Conservation (phyloP, 2,888 invertebrate species). For the Erebia palarica region DNA sequence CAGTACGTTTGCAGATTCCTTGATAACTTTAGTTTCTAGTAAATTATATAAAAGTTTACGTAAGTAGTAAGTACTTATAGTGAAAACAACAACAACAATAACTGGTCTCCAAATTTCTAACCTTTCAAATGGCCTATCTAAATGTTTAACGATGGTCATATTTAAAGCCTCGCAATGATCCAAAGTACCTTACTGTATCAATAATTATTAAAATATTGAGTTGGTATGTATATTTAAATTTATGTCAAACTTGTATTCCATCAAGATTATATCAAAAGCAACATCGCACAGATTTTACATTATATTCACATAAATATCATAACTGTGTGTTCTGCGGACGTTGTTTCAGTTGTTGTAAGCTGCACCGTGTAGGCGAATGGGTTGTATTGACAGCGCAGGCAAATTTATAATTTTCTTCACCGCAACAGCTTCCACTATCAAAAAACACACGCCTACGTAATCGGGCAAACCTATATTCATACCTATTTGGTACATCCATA, state of each 20-base stretch:
- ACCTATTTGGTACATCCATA: constrained; percentile 1
- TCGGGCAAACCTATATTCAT: neutral
- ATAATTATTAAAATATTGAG: no score
- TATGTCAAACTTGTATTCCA: neutral
- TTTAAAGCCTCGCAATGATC: no score
- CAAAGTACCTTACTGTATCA: no score
- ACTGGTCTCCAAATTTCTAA: no score
- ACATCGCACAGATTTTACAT: constrained; percentile 26
- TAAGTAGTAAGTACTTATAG: no score
- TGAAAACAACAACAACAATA: no score
- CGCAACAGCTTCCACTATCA: constrained; percentile 32
- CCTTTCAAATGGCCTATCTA: no score
- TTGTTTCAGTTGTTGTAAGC: constrained; percentile 39
- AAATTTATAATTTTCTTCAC: constrained; percentile 39
- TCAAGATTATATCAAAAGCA: constrained; percentile 21
- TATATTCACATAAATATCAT: constrained; percentile 38
- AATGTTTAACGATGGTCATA: no score
- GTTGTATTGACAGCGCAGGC: constrained; percentile 36
- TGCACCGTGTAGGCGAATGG: constrained; percentile 41
- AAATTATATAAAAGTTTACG: no score
- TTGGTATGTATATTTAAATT: neutral
- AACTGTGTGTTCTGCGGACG: constrained; percentile 24
- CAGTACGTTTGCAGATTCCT: no score
- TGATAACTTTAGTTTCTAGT: no score
- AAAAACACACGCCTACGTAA: constrained; percentile 29